Evolutionary conservation across 2,113 vertebrate species (phyloP).

Genomic region (Oryzias javanicus): DNA sequence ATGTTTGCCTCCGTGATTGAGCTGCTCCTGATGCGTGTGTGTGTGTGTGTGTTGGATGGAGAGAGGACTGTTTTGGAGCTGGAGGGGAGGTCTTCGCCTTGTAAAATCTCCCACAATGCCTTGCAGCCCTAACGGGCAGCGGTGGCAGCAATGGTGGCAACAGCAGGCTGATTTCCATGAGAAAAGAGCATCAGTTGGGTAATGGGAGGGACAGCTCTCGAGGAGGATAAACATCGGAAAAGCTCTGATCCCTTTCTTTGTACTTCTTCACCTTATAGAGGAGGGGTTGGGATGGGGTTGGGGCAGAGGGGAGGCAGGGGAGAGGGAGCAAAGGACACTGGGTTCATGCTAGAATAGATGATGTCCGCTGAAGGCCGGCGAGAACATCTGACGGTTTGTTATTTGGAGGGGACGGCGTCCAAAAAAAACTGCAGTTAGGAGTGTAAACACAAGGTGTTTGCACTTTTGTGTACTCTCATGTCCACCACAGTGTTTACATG

Average conservation of each 20-base stretch:
- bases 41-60: conserved; percentile 16
- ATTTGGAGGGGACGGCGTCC: conserved; percentile 3
- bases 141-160: conserved; percentile 36
- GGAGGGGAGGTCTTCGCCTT: conserved; percentile 55
- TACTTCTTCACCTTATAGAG: conserved; percentile 64
- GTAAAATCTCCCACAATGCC: conserved; percentile 71
- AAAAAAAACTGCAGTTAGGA: neutral
- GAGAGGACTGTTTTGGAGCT: conserved; percentile 40
- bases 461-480: conserved; percentile 7
- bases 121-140: conserved; percentile 58
- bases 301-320: conserved; percentile 16
- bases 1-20: conserved; percentile 69
- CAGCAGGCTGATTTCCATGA: conserved; percentile 82
- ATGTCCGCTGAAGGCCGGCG: conserved; percentile 27
- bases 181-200: conserved; percentile 80
- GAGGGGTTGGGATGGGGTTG: conserved; percentile 29
- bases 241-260: conserved; percentile 72
- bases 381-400: conserved; percentile 52
- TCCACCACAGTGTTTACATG: neutral
- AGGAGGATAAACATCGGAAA: conserved; percentile 70
- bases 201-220: conserved; percentile 75
- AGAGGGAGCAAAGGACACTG: conserved; percentile 42
- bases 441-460: conserved; percentile 1
- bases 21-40: neutral
- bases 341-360: conserved; percentile 62